Evolutionary conservation across 2,888 invertebrate species (phyloP), one percentile per base, ranked within the genome.

Genomic region (Cataglyphis altisquamis): DNA sequence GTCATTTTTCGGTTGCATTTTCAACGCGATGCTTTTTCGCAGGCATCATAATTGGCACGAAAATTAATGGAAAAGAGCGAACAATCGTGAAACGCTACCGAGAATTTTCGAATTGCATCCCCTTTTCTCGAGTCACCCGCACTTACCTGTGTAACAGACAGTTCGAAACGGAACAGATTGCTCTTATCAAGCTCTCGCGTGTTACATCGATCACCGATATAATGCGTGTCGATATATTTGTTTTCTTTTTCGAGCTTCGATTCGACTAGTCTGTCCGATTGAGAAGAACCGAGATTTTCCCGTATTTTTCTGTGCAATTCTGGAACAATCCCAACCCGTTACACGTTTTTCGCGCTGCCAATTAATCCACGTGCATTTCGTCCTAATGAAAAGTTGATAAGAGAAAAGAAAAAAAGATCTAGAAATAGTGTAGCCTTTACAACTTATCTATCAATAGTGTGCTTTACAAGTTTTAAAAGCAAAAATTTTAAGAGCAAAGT

Each of bases 171-270:
- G 67, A 52, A 87, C 72, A 77, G 83, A 85, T 87, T 83, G 75
- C 83, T 85, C 73, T 86, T 84, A 80, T 84, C 82, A 81, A 84
- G 82, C 68, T 80, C 52, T 52, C 75, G 45, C 36, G 39, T 64
- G 67, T 15, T 55, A 67, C 82, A 80, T 83, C 84, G 82, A 83
- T 81, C 81, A 77, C 81, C 63, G 81, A 77, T 77, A 48, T 75
- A 81, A 83, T 83, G 67, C 67, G 18, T 68, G 80, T 52, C 60
- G 72, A 60, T 60, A 60, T 45, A 32, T 70, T 78, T 78, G 66
- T 83, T 41, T 21, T 41, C 77, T 45, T 10, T 70, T 12, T 15
- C 63, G 48, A 52, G 48, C 18, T 52, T 48, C 18, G 48, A 48
- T 18, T 48, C 41, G 41, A 18, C 48, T 45, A 45, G 18, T 39